Percentiles rank a stretch among this genome's conserved stretches.
Conservation (phyloP, 2,888 invertebrate genomes). For the Limenitis camilla region DNA sequence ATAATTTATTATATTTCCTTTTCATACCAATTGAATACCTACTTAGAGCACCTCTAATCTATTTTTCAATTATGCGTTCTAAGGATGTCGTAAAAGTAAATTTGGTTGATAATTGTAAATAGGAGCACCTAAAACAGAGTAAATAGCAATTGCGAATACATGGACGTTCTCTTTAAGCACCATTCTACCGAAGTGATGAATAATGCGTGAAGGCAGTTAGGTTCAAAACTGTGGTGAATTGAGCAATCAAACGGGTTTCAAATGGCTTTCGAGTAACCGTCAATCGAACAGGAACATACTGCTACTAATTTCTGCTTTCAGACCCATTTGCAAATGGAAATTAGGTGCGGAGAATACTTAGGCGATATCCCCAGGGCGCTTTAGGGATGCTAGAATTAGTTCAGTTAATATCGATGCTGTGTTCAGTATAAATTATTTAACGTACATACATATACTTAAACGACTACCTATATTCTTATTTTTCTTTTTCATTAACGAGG, state of each 20-base stretch:
- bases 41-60: no score
- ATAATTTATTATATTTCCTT: background rate
- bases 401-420: no score
- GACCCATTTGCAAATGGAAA: constrained; percentile 61
- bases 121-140: background rate
- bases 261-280: constrained; percentile 48
- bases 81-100: no score
- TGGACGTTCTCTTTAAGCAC: background rate
- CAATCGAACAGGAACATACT: constrained; percentile 39
- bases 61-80: no score
- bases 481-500: no score
- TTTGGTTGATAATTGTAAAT: background rate
- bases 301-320: constrained; percentile 60
- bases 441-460: no score
- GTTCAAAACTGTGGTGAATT: constrained; percentile 20
- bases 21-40: no score
- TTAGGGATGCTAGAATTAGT: no score
- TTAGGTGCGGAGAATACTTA: constrained; percentile 35
- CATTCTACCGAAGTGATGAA: constrained; percentile 4
- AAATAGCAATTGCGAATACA: background rate
- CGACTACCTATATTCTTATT: no score
- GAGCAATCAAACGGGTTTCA: constrained; percentile 45
- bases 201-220: constrained; percentile 31
- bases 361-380: background rate
- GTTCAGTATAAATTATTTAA: no score